These are phyloP conservation scores for Pseudorhombus dupliciocellatus DNA, from an alignment of 2,113 vertebrate species.

Conservation along the genomic window DNA sequence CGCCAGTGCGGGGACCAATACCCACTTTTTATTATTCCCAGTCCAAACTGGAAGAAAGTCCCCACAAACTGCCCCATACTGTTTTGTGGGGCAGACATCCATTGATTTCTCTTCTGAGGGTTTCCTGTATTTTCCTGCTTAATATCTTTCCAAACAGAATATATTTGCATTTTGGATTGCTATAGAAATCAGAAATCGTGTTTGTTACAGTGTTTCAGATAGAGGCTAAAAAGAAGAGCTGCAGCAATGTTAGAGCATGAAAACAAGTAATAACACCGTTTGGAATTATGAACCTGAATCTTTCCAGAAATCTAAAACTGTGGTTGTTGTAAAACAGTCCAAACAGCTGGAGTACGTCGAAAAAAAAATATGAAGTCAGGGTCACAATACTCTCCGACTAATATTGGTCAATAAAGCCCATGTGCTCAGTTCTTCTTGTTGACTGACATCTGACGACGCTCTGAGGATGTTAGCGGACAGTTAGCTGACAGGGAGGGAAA, in stretches of 20 bases:
- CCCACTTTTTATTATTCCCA: neutral
- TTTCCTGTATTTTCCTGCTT: no score
- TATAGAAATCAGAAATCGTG: neutral
- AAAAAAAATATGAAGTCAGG: neutral
- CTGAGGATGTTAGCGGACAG: slow-evolving; percentile 23
- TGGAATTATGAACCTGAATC: neutral
- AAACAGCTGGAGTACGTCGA: neutral
- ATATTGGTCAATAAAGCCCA: neutral
- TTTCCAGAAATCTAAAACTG: no score
- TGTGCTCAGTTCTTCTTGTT: neutral
- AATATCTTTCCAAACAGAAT: no score
- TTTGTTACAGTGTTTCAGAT: no score
- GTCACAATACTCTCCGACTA: neutral
- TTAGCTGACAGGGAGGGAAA: slow-evolving; percentile 49
- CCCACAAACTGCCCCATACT: no score
- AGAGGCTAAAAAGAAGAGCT: no score
- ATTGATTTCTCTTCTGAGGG: no score
- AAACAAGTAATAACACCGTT: no score
- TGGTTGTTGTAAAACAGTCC: neutral
- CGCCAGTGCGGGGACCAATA: neutral
- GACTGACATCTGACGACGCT: slow-evolving; percentile 28
- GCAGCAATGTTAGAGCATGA: no score
- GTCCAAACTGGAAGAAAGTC: neutral
- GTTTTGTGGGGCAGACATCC: neutral
- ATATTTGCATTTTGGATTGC: neutral